These are phyloP conservation scores for Brachylomia viminalis DNA, from an alignment of 2,888 invertebrate species.

Conservation along the genomic window DNA sequence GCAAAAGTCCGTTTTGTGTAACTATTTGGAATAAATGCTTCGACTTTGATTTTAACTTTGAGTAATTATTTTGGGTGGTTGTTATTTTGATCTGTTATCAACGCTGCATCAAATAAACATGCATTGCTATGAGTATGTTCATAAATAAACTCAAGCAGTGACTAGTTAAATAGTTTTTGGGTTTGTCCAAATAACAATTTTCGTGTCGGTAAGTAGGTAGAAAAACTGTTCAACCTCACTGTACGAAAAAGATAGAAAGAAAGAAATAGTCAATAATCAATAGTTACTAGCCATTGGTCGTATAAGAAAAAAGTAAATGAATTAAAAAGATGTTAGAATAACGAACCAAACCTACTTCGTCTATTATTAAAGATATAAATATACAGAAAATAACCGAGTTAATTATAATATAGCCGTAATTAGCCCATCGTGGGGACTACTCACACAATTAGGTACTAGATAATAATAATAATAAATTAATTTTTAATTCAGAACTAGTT, in stretches of 20 bases:
- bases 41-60: no score
- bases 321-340: not conserved
- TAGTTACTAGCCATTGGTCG: not conserved
- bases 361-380: not conserved
- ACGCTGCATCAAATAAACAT: not conserved
- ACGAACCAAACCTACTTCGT: not conserved
- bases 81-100: not conserved
- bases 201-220: not conserved
- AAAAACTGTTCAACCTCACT: not conserved
- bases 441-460: slow-evolving; percentile 23
- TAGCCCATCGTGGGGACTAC: slow-evolving; percentile 26
- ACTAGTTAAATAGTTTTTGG: no score
- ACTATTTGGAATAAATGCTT: no score
- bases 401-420: slow-evolving; percentile 17
- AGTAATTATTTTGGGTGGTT: not conserved
- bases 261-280: no score
- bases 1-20: no score
- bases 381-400: not conserved
- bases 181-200: not conserved
- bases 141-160: not conserved
- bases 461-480: no score
- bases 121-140: not conserved
- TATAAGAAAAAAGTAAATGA: not conserved
- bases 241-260: not conserved
- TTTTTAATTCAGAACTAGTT: no score